Conservation (phyloP, 2,888 invertebrate species). For the Pedicia rivosa region DNA sequence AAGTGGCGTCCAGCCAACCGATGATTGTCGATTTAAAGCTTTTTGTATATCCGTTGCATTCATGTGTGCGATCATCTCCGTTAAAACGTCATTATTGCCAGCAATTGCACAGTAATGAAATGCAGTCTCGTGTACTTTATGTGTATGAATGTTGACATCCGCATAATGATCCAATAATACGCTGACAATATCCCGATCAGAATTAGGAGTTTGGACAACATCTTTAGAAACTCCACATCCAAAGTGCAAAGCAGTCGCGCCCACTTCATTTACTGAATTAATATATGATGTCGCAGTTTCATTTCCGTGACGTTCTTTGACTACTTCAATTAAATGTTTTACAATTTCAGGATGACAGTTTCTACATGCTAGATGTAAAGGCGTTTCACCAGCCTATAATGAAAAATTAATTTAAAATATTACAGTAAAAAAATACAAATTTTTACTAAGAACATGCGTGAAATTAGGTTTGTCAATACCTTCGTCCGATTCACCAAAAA, state of each 20-base stretch:
- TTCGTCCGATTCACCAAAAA: no score
- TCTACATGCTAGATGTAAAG: conserved; percentile 85
- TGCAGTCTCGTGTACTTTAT: conserved; percentile 79
- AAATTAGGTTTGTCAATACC: no score
- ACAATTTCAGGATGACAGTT: conserved; percentile 76
- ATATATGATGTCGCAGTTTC: conserved; percentile 72
- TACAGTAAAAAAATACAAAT: no score
- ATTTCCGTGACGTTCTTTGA: conserved; percentile 56
- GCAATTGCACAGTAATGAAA: conserved; percentile 91
- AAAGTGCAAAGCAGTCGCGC: conserved; percentile 88
- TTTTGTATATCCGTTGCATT: conserved; percentile 78
- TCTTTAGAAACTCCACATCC: conserved; percentile 79
- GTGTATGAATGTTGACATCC: conserved; percentile 71
- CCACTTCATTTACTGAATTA: conserved; percentile 78
- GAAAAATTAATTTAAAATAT: no score
- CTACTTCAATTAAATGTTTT: conserved; percentile 67
- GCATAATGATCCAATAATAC: conserved; percentile 82
- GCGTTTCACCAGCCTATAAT: conserved; percentile 77
- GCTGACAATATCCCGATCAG: conserved; percentile 77
- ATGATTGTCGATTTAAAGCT: conserved; percentile 86
- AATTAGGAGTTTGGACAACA: conserved; percentile 53
- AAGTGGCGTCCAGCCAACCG: conserved; percentile 92
- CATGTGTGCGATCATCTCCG: conserved; percentile 88
- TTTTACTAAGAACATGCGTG: no score
- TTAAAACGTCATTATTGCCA: conserved; percentile 88